Evolutionary conservation across 2,888 invertebrate species (phyloP), one percentile per base, ranked within the genome.

Genomic region (Microchrysa polita): DNA sequence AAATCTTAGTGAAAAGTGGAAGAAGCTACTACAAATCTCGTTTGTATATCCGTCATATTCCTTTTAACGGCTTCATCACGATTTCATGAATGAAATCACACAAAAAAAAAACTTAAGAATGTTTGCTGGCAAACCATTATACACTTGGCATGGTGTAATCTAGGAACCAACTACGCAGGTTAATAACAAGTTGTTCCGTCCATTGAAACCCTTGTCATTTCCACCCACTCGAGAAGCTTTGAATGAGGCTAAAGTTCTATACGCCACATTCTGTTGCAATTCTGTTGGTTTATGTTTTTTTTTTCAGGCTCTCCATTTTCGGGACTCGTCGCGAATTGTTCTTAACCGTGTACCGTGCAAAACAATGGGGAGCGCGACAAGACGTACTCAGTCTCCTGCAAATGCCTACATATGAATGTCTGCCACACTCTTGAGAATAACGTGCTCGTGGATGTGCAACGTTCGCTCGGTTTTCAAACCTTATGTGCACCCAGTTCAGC

Each of bases 291-390:
- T 34, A 34, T 34, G 27, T 2, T 7, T n/a, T 34, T 5, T 34
- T 34, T 34, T 34, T 34, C 27, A 5, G 2, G 7, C 27, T 34
- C 27, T 34, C 27, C 27, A 10, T 65, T 69, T 69, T 69, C 57
- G 69, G 42, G 23, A n/a, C 27, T 40, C 55, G 69, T 69, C 69
- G 57, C 69, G 69, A 69, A 69, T 69, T 69, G 69, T 57, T 69
- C n/a, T n/a, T n/a, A n/a, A n/a, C n/a, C n/a, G n/a, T n/a, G n/a
- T n/a, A n/a, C 57, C 55, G 57, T 40, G 69, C 34, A 55, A 40
- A 55, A 69, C 40, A 69, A 69, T 69, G 20, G 57, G 69, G 18
- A 55, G 18, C 27, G 27, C 20, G 20, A 55, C 69, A 69, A 55
- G 69, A 5, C 2, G 27, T 53, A 48, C 48, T n/a, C 48, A 48